These are phyloP conservation scores for Cetonia aurata DNA, from an alignment of 2,888 invertebrate species.

Conservation along the genomic window DNA sequence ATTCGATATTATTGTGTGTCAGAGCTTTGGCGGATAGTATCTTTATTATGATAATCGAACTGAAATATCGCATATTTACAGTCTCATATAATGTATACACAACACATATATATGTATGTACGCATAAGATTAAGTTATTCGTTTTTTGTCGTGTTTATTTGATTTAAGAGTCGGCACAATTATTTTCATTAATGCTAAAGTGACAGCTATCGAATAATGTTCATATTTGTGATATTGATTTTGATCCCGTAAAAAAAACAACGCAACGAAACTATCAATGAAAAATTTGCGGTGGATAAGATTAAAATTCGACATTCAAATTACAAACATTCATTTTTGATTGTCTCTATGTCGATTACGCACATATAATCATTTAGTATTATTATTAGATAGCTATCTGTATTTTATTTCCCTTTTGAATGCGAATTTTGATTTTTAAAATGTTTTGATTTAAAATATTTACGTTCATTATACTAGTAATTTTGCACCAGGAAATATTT, in stretches of 20 bases:
- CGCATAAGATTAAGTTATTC: constrained; percentile 46
- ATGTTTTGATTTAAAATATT: constrained; percentile 24
- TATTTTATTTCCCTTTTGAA: constrained; percentile 1
- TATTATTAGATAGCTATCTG: constrained; percentile 39
- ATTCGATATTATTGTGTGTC: constrained; percentile 8
- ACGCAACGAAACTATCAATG: constrained; percentile 7
- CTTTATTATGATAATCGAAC: not conserved
- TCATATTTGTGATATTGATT: constrained; percentile 31
- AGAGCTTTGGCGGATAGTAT: constrained; percentile 49
- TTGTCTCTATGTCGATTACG: constrained; percentile 35
- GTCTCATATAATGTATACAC: constrained; percentile 44
- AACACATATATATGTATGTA: constrained; percentile 26
- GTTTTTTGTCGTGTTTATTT: constrained; percentile 47
- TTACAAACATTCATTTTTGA: constrained; percentile 24
- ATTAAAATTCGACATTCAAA: constrained; percentile 20
- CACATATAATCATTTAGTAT: constrained; percentile 25
- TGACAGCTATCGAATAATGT: constrained; percentile 44
- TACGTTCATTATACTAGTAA: not conserved
- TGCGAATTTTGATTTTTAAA: constrained; percentile 13
- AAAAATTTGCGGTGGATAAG: constrained; percentile 5
- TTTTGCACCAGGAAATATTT: constrained; percentile 5
- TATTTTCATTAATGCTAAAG: constrained; percentile 43
- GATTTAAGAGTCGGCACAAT: constrained; percentile 48
- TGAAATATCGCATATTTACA: constrained; percentile 55
- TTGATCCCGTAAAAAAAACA: constrained; percentile 12